phyloP scores from a whole-genome alignment of 2,113 vertebrate genomes.

The Anarhynchus alexandrinus region DNA sequence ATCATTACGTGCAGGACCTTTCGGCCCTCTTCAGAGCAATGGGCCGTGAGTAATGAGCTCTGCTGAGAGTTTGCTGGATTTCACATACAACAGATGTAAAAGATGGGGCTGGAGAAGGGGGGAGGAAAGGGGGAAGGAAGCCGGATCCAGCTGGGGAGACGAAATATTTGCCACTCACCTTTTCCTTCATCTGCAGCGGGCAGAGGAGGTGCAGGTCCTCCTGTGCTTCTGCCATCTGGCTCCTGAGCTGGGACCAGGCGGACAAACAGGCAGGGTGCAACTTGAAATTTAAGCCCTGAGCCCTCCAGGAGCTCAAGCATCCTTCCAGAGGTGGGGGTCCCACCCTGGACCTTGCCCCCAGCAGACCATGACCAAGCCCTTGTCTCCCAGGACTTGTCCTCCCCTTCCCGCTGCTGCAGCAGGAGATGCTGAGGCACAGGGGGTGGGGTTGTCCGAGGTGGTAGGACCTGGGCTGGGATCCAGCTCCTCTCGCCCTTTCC shows the following conservation, averaged over 20 bases:
- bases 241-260: not conserved
- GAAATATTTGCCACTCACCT: not conserved
- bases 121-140: not conserved
- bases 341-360: not conserved
- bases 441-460: accelerated
- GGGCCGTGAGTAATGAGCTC: conserved; percentile 69
- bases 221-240: not conserved
- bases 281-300: not conserved
- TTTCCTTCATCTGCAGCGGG: not conserved
- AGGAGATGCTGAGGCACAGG: not conserved
- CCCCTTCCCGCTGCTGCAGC: not conserved
- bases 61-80: conserved; percentile 69
- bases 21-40: conserved; percentile 42
- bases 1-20: conserved; percentile 67
- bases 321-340: not conserved
- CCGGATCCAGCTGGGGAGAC: not conserved
- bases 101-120: not conserved
- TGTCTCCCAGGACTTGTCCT: not conserved
- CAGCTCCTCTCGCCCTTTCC: not conserved
- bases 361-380: not conserved
- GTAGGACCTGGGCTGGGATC: not conserved
- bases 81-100: conserved; percentile 3
- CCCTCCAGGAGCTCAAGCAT: not conserved
- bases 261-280: not conserved
- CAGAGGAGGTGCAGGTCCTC: not conserved